Evolutionary conservation across 2,113 vertebrate species (phyloP).

Genomic region (Symphodus melops): DNA sequence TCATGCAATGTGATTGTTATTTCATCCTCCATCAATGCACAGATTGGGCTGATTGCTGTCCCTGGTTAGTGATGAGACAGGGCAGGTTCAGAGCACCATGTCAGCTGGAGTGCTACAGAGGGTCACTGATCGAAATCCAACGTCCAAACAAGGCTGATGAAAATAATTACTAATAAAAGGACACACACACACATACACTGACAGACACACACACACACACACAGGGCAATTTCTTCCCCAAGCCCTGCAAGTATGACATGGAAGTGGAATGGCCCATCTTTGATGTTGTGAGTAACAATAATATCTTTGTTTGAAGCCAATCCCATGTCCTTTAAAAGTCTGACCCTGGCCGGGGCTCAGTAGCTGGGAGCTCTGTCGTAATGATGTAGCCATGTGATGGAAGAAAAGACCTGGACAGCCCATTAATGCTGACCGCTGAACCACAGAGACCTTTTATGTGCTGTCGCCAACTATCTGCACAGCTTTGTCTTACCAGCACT

Average conservation of each 20-base stretch:
- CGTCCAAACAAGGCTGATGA: slow-evolving; percentile 36
- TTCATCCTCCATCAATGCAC: too few relatives aligned
- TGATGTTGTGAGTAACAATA: slow-evolving; percentile 64
- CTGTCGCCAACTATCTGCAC: slow-evolving; percentile 54
- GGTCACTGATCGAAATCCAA: slow-evolving; percentile 18
- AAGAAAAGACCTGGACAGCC: slow-evolving; percentile 56
- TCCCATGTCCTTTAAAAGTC: slow-evolving; percentile 54
- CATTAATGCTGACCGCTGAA: slow-evolving; percentile 70
- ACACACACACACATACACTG: not conserved
- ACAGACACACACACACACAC: not conserved
- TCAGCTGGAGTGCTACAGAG: slow-evolving; percentile 16
- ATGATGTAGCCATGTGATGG: slow-evolving; percentile 56
- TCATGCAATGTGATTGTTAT: too few relatives aligned
- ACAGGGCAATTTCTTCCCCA: slow-evolving; percentile 10
- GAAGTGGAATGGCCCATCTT: slow-evolving; percentile 32
- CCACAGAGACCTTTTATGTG: slow-evolving; percentile 68
- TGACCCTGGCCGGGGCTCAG: slow-evolving; percentile 19
- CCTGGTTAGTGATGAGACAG: not conserved
- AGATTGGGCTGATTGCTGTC: too few relatives aligned
- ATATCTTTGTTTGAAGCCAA: slow-evolving; percentile 66
- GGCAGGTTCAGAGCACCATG: not conserved
- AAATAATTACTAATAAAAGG: slow-evolving; percentile 56
- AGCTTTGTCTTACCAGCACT: slow-evolving; percentile 64
- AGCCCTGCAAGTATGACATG: slow-evolving; percentile 34
- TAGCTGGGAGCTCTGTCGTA: slow-evolving; percentile 32